Conservation (phyloP, 2,888 invertebrate species). For the Schizotus pectinicornis region DNA sequence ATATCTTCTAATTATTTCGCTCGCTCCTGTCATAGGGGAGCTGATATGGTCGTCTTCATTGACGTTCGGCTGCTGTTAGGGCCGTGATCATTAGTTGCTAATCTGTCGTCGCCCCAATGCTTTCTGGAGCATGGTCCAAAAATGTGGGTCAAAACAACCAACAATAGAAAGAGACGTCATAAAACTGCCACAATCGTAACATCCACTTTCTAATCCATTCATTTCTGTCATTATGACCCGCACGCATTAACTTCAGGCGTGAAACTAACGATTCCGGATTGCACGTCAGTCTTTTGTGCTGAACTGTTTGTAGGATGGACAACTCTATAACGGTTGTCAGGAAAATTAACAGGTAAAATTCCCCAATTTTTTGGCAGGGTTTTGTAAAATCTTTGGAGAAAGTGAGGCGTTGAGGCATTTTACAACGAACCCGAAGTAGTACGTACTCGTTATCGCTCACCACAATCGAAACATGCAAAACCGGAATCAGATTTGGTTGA, state of each 20-base stretch:
- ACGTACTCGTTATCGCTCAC: neutral
- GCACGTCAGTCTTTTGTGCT: no score
- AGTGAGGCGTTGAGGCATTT: no score
- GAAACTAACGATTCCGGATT: no score
- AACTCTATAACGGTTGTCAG: constrained; percentile 20
- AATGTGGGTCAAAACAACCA: constrained; percentile 13
- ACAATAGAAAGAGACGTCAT: constrained; percentile 30
- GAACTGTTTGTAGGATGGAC: constrained; percentile 6
- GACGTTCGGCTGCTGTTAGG: no score
- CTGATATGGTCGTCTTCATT: no score
- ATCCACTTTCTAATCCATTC: constrained; percentile 25
- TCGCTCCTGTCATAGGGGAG: no score
- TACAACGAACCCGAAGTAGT: no score
- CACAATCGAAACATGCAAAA: constrained; percentile 23
- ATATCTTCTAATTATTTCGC: no score
- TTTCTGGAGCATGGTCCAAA: constrained; percentile 15
- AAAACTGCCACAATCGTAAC: constrained; percentile 34
- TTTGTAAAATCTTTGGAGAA: no score
- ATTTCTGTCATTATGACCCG: constrained; percentile 13
- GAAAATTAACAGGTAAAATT: no score
- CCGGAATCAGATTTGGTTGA: constrained; percentile 18
- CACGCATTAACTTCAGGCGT: no score
- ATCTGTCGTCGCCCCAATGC: constrained; percentile 17
- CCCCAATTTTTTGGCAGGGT: no score
- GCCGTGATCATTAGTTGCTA: constrained; percentile 12